A percentile compares a stretch with the other conserved stretches of the same genome.
Evolutionary conservation across 1,140 invertebrate species (phyloP).

Genomic region (Protaetia brevitarsis): DNA sequence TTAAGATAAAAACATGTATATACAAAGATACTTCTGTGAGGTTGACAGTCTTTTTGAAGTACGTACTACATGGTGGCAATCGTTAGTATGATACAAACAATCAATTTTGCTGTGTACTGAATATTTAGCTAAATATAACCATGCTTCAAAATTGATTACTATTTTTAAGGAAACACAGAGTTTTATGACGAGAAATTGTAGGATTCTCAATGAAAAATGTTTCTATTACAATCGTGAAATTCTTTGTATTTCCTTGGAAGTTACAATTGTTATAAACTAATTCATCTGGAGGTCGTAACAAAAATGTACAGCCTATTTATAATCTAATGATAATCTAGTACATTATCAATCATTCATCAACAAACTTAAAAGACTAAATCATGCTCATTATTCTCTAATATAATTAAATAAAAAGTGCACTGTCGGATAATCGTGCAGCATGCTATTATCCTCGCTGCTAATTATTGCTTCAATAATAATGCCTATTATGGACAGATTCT

Average conservation of each 20-base stretch:
- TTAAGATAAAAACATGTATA: neutral
- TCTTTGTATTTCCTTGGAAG: neutral
- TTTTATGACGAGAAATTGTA: too few species aligned
- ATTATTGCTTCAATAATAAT: slow-evolving; percentile 8
- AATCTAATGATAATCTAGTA: neutral
- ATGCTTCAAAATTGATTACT: slow-evolving; percentile 1
- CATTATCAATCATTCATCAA: neutral
- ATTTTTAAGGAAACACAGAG: neutral
- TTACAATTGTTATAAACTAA: neutral
- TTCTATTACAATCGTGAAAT: neutral
- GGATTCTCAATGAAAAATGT: neutral
- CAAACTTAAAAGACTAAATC: neutral
- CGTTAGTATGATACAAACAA: neutral
- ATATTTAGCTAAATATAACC: neutral
- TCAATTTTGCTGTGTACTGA: too few species aligned
- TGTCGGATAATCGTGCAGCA: slow-evolving; percentile 1
- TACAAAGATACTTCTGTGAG: slow-evolving; percentile 9
- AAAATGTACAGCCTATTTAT: neutral
- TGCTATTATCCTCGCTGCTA: neutral
- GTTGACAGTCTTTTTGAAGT: slow-evolving; percentile 6
- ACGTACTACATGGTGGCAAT: neutral
- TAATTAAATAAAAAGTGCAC: slow-evolving; percentile 2
- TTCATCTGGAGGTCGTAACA: neutral
- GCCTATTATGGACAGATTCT: too few species aligned
- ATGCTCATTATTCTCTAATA: slow-evolving; percentile 1